Evolutionary conservation across 2,797 vertebrate species (phyloP).

Genomic region (Sebastes melanostomus): DNA sequence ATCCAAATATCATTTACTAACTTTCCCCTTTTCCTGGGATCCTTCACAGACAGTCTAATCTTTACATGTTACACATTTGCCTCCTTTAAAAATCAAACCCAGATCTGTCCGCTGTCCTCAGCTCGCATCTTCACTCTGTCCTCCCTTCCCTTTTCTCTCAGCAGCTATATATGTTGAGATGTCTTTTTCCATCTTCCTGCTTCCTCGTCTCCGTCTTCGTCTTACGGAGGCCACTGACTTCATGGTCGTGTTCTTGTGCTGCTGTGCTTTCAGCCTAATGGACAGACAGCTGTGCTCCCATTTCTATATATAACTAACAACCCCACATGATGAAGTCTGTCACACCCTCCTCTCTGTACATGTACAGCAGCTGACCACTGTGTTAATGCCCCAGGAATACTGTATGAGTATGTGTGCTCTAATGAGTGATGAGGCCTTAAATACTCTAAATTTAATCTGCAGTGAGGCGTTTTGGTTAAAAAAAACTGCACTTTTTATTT

Average conservation of each 20-base stretch:
- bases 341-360: conserved; percentile 29
- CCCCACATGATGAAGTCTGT: conserved; percentile 58
- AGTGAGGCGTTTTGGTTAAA: neutral
- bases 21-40: neutral
- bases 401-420: neutral
- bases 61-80: neutral
- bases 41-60: neutral
- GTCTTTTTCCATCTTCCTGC: neutral
- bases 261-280: conserved; percentile 73
- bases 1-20: neutral
- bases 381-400: conserved; percentile 3
- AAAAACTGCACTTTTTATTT: neutral
- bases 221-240: conserved; percentile 20
- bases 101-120: neutral
- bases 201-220: conserved; percentile 1
- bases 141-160: neutral
- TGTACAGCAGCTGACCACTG: neutral
- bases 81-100: neutral
- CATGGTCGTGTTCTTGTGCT: conserved; percentile 8
- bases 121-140: neutral
- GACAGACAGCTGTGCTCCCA: conserved; percentile 72
- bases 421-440: neutral
- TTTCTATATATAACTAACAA: conserved; percentile 75
- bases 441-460: conserved; percentile 29
- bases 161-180: neutral